These are phyloP conservation scores for Micromys minutus DNA, from an alignment of 2,113 vertebrate species.

Conservation along the genomic window DNA sequence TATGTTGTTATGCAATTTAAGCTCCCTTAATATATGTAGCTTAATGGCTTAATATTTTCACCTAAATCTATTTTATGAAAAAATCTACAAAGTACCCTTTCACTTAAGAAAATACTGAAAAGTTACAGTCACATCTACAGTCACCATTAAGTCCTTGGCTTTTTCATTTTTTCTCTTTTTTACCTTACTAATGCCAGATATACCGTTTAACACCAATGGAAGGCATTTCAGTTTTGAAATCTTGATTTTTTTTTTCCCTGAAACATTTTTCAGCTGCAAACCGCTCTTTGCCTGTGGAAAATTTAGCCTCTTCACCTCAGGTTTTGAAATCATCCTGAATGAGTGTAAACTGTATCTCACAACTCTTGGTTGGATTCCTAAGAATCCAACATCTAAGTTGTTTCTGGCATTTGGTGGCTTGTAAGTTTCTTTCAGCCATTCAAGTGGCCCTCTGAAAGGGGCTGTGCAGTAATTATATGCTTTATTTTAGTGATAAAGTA, in stretches of 20 bases:
- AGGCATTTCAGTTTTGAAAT: neutral
- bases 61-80: neutral
- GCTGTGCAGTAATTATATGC: neutral
- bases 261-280: conserved; percentile 36
- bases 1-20: neutral
- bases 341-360: neutral
- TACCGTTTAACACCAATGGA: neutral
- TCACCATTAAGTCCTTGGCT: neutral
- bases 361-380: neutral
- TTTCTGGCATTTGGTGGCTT: neutral
- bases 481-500: neutral
- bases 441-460: neutral
- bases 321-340: neutral
- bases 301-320: neutral
- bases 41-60: neutral
- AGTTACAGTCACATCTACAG: neutral
- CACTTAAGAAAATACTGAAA: neutral
- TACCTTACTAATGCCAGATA: neutral
- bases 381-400: neutral
- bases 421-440: neutral
- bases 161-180: no score
- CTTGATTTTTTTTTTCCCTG: neutral
- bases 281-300: neutral
- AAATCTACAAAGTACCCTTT: neutral
- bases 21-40: neutral